Evolutionary conservation across 2,888 invertebrate genomes (phyloP).

Genomic region (Andrena hattorfiana): DNA sequence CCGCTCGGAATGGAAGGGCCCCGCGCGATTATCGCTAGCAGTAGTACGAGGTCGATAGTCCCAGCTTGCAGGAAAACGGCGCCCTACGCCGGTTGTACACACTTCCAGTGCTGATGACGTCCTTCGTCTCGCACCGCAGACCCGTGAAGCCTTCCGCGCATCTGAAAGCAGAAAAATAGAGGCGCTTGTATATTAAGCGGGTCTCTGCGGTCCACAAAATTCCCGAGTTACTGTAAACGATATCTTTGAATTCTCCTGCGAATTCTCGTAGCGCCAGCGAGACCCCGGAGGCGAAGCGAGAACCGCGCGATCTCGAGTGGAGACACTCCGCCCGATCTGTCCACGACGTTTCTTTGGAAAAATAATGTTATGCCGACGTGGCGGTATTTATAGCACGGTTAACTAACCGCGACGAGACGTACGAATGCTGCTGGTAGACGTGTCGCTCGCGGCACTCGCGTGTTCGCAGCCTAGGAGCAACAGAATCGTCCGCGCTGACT

Average conservation of each 20-base stretch:
- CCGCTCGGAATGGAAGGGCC: conserved; percentile 76
- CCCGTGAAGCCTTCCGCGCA: conserved; percentile 93
- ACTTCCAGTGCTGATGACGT: conserved; percentile 91
- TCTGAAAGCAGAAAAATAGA: conserved; percentile 86
- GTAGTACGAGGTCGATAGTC: conserved; percentile 91
- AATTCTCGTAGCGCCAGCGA: conserved; percentile 6
- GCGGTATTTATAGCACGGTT: conserved; percentile 73
- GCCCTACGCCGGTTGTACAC: conserved; percentile 88
- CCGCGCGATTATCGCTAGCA: conserved; percentile 87
- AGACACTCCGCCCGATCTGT: conserved; percentile 57
- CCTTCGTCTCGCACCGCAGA: conserved; percentile 92
- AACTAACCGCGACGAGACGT: conserved; percentile 73
- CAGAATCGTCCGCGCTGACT: conserved; percentile 31
- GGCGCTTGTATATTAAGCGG: background rate
- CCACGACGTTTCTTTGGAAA: conserved; percentile 70
- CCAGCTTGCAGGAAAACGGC: conserved; percentile 92
- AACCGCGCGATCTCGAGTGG: conserved; percentile 34
- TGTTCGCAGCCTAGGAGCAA: conserved; percentile 28
- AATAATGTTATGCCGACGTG: conserved; percentile 72
- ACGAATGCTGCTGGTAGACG: conserved; percentile 57
- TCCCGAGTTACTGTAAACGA: background rate
- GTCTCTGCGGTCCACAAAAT: background rate
- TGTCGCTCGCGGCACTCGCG: conserved; percentile 52
- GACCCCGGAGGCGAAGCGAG: background rate
- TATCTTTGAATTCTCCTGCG: background rate